Base-by-base conservation (phyloP, 2,113 vertebrate genomes). In the Takifugu flavidus region DNA sequence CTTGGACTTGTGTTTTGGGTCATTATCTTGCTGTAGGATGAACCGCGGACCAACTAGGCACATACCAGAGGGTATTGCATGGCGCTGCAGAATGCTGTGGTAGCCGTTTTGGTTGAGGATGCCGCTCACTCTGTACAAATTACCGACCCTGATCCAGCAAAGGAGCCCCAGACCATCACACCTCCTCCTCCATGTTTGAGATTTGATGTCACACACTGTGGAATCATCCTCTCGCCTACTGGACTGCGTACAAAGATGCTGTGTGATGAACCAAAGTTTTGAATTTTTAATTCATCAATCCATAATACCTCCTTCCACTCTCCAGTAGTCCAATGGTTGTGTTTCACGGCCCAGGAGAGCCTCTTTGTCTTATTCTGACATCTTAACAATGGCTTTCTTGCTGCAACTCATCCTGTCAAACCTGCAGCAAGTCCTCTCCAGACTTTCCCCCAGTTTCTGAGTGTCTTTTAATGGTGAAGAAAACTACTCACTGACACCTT, bases 61-160 rank as follows among this genome's bases (percentile, higher is more conserved):
- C 13, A 46, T 14, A 45, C 42, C 56, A 29, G 43, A 28, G 56
- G 43, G 56, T 45, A 28, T n/a, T 58, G 13, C 56, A 58, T 29
- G 7, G 10, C 2, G 43, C 56, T 58, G 26, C 14, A 44, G 2
- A 58, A 58, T 29, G 26, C 26, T 58, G 27, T 45, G 47, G 47
- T 49, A 49, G 47, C 47, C 10, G 47, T 3, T 49, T 49, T 49
- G 15, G 13, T 49, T 49, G 4, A 49, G 47, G 15, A 20, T 49
- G 4, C 47, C 20, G 20, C 20, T 20, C 20, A n/a, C 25, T 28
- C 14, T 25, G 53, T n/a, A 42, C 15, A 45, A 46, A 4, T 49
- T 20, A 14, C 47, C 13, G 47, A 49, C 47, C 20, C 47, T 49
- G 47, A 25, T 49, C 47, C 20, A 20, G 47, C 13, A 46, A 49